These are phyloP conservation scores for Zaprionus davidi DNA, from an alignment of 1,140 invertebrate genomes.

Conservation along the genomic window DNA sequence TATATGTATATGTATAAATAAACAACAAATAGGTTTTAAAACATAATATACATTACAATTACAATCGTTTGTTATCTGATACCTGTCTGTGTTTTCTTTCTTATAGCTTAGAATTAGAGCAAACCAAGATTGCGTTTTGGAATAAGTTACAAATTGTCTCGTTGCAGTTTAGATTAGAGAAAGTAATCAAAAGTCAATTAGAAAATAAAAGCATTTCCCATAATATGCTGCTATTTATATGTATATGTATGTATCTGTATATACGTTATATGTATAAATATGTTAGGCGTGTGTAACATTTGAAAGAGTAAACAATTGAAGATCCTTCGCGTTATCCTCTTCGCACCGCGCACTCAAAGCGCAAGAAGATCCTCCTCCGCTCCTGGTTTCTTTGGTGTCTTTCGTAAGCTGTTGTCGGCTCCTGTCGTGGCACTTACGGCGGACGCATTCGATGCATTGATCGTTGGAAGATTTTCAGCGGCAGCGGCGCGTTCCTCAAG, in stretches of 20 bases:
- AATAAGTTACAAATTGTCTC: constrained; percentile 72
- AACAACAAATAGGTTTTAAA: constrained; percentile 77
- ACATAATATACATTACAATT: constrained; percentile 79
- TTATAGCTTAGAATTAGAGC: constrained; percentile 68
- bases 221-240: constrained; percentile 71
- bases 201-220: constrained; percentile 64
- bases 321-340: constrained; percentile 11
- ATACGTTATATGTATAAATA: constrained; percentile 64
- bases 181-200: constrained; percentile 25
- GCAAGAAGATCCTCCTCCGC: constrained; percentile 76
- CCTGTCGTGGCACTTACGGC: constrained; percentile 56
- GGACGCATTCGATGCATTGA: constrained; percentile 69
- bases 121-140: constrained; percentile 71
- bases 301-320: constrained; percentile 72
- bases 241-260: constrained; percentile 53
- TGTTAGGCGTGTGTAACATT: constrained; percentile 73
- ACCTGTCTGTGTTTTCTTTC: constrained; percentile 6
- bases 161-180: constrained; percentile 46
- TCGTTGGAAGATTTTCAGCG: constrained; percentile 88
- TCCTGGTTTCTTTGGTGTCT: constrained; percentile 77
- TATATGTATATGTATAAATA: constrained; percentile 75
- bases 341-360: constrained; percentile 64
- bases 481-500: constrained; percentile 94
- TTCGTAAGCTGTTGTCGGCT: constrained; percentile 68
- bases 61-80: constrained; percentile 60